Conservation (phyloP, 1,140 invertebrate genomes). For the Lethrus apterus region DNA sequence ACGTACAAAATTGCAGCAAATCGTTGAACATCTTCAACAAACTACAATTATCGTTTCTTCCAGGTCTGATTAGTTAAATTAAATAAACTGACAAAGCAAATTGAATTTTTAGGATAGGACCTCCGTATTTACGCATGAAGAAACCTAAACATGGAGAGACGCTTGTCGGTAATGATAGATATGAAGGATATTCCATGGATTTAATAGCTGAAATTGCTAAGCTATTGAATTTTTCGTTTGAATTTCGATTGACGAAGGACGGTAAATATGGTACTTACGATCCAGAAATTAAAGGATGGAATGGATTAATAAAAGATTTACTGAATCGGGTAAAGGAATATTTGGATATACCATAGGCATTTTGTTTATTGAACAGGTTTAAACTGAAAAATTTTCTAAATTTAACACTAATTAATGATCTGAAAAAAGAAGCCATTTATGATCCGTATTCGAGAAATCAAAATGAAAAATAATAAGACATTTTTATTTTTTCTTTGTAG, state of each 20-base stretch:
- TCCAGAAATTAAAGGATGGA: constrained; percentile 64
- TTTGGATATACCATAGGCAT: not conserved
- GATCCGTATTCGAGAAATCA: no score
- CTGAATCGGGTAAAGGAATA: constrained; percentile 63
- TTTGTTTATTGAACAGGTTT: not conserved
- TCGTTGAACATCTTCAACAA: constrained; percentile 24
- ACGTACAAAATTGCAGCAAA: constrained; percentile 21
- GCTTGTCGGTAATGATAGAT: constrained; percentile 51
- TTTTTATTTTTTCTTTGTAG: no score
- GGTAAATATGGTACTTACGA: constrained; percentile 67
- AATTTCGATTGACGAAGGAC: constrained; percentile 60
- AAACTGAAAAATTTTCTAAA: not conserved
- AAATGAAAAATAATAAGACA: no score
- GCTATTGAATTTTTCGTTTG: constrained; percentile 68
- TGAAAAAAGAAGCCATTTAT: no score
- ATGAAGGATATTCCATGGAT: constrained; percentile 75
- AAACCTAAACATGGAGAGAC: constrained; percentile 40
- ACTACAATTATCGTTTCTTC: constrained; percentile 28
- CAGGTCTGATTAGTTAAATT: constrained; percentile 13
- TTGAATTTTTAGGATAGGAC: constrained; percentile 51
- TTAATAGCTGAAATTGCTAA: constrained; percentile 68
- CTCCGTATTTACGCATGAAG: constrained; percentile 65
- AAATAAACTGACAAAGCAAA: not conserved
- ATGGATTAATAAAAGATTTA: constrained; percentile 77
- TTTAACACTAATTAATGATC: not conserved